Percentiles rank a stretch among this genome's conserved stretches.
phyloP scores from a whole-genome alignment of 2,888 invertebrate genomes.

The Chymomyza procnemis region DNA sequence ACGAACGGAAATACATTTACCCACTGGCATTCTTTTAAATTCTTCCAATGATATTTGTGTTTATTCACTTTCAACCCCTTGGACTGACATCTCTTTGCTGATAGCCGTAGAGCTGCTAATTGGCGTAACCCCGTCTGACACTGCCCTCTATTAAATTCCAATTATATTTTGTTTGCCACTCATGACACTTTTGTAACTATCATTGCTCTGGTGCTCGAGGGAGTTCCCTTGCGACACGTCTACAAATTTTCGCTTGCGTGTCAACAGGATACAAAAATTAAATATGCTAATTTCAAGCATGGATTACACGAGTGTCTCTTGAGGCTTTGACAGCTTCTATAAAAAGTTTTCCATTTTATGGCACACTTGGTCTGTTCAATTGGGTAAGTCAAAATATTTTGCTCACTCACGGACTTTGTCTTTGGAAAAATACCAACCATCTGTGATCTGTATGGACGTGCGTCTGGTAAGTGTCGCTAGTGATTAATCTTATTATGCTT shows the following conservation, averaged over 20 bases:
- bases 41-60: slow-evolving; percentile 9
- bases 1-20: slow-evolving; percentile 25
- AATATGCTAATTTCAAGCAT: slow-evolving; percentile 56
- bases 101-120: slow-evolving; percentile 34
- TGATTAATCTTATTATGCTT: slow-evolving; percentile 62
- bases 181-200: slow-evolving; percentile 29
- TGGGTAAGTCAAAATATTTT: slow-evolving; percentile 59
- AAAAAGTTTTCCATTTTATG: slow-evolving; percentile 58
- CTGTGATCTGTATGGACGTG: slow-evolving; percentile 5
- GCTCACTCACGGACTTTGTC: not conserved
- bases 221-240: not conserved
- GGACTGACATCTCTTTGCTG: not conserved
- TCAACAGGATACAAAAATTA: slow-evolving; percentile 42
- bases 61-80: not conserved
- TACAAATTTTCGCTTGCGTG: slow-evolving; percentile 37
- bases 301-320: slow-evolving; percentile 38
- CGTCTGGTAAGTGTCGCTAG: slow-evolving; percentile 37
- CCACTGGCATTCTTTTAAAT: not conserved
- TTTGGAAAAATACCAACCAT: not conserved
- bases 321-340: not conserved
- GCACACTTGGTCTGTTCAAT: slow-evolving; percentile 46
- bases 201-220: not conserved
- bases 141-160: slow-evolving; percentile 41
- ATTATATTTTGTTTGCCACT: slow-evolving; percentile 43
- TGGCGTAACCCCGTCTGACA: slow-evolving; percentile 30